Evolutionary conservation across 2,888 invertebrate species (phyloP).

Genomic region (Philhelius pedissequus): DNA sequence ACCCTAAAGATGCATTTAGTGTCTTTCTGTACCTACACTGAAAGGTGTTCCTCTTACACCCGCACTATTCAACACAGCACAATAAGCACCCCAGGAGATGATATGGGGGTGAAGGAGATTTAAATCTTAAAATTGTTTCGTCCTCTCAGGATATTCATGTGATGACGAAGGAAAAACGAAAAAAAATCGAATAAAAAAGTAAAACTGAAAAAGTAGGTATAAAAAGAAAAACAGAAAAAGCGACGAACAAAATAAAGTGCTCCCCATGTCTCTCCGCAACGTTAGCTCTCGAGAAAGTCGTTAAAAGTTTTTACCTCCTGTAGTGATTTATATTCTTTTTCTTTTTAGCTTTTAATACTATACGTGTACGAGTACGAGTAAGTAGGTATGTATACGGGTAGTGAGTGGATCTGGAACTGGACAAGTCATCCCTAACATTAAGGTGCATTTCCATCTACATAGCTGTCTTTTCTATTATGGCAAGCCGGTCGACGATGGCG

Average conservation of each 20-base stretch:
- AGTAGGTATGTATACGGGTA: too few relatives aligned
- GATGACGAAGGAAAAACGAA: conserved; percentile 6
- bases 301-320: conserved; percentile 67
- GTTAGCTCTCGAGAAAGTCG: conserved; percentile 67
- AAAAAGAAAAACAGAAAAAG: neutral
- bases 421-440: conserved; percentile 57
- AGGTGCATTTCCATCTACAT: conserved; percentile 55
- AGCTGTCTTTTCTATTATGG: conserved; percentile 3
- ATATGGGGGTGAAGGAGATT: conserved; percentile 47
- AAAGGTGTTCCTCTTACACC: conserved; percentile 50
- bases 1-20: neutral
- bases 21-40: conserved; percentile 4
- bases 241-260: conserved; percentile 9
- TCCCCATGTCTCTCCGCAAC: conserved; percentile 50
- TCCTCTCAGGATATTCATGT: conserved; percentile 30
- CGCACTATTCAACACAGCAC: conserved; percentile 33
- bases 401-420: conserved; percentile 23
- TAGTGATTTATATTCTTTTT: conserved; percentile 65
- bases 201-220: neutral
- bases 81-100: conserved; percentile 9
- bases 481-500: too few relatives aligned
- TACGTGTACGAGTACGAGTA: neutral
- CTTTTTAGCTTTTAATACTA: conserved; percentile 10
- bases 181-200: conserved; percentile 4
- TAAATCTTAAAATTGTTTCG: conserved; percentile 67